These are phyloP conservation scores for Pagrus major DNA, from an alignment of 2,113 vertebrate species.

Conservation along the genomic window DNA sequence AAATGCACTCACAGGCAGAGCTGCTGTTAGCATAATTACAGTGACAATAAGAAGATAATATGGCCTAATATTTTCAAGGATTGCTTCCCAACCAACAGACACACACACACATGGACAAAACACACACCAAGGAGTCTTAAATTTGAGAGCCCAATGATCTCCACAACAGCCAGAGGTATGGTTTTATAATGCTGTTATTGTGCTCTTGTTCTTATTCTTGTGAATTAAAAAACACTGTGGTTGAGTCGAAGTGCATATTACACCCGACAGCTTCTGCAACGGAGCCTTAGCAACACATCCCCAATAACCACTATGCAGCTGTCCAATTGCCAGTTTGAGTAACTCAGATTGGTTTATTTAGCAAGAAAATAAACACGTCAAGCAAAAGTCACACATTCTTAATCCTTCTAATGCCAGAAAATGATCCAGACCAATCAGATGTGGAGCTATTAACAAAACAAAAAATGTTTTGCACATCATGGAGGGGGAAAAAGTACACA, in stretches of 20 bases:
- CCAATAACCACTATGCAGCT: neutral
- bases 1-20: constrained; percentile 24
- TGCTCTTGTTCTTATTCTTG: constrained; percentile 5
- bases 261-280: neutral
- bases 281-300: neutral
- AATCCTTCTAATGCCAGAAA: neutral
- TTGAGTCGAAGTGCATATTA: constrained; percentile 21
- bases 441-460: no score
- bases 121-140: neutral
- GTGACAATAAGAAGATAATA: constrained; percentile 26
- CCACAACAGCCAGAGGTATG: constrained; percentile 23
- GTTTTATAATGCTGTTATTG: constrained; percentile 18
- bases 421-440: neutral
- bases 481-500: neutral
- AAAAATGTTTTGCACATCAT: neutral
- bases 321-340: neutral
- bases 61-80: constrained; percentile 20
- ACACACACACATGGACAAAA: constrained; percentile 6
- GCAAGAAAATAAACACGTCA: neutral
- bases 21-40: constrained; percentile 38
- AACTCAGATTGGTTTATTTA: neutral
- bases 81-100: neutral
- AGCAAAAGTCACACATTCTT: neutral
- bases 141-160: constrained; percentile 9
- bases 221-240: constrained; percentile 17